Evolutionary conservation across 2,797 vertebrate genomes (phyloP).

Genomic region (Sebastes iracundus): DNA sequence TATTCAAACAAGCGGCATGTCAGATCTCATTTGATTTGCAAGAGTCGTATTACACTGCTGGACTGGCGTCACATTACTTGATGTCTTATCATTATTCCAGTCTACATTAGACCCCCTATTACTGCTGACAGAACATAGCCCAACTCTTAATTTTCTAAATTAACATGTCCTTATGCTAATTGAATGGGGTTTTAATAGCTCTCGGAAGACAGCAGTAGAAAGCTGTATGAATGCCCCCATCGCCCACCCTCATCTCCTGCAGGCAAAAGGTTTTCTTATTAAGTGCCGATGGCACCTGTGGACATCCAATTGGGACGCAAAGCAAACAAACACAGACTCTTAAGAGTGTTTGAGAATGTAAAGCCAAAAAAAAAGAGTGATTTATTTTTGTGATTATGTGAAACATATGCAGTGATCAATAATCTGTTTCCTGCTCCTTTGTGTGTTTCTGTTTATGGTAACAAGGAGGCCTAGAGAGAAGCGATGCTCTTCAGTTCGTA

Average conservation of each 20-base stretch:
- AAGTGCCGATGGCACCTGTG: conserved; percentile 20
- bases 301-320: conserved; percentile 8
- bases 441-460: conserved; percentile 1
- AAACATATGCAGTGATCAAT: conserved; percentile 28
- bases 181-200: conserved; percentile 70
- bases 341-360: neutral
- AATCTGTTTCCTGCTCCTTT: neutral
- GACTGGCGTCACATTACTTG: conserved; percentile 45
- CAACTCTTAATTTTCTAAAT: conserved; percentile 68
- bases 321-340: neutral
- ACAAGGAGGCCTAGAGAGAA: conserved; percentile 20
- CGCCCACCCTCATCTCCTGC: neutral
- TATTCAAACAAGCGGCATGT: conserved; percentile 13
- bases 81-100: conserved; percentile 61
- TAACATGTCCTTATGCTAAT: conserved; percentile 67
- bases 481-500: conserved; percentile 18
- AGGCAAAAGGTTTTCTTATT: conserved; percentile 4
- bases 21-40: conserved; percentile 47
- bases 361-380: neutral
- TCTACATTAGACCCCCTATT: conserved; percentile 54
- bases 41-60: conserved; percentile 11
- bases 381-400: neutral
- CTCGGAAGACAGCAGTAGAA: conserved; percentile 47
- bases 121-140: conserved; percentile 57
- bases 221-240: neutral